phyloP scores from a whole-genome alignment of 1,140 invertebrate species.

The Diorhabda sublineata region DNA sequence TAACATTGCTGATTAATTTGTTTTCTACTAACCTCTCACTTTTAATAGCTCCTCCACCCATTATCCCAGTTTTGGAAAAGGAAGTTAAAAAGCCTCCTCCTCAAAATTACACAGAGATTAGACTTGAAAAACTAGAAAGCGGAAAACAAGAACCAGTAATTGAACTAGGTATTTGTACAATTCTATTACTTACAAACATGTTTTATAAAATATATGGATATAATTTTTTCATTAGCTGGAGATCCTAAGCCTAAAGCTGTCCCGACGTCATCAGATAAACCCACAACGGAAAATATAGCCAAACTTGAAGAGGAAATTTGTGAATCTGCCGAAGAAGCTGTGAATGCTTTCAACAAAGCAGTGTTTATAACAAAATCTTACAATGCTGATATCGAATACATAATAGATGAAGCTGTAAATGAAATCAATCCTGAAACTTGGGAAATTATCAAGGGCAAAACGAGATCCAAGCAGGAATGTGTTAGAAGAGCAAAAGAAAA shows the following conservation, averaged over 20 bases:
- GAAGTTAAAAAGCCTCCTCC: constrained; percentile 30
- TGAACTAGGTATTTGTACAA: constrained; percentile 22
- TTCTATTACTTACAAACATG: background rate
- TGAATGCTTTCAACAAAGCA: constrained; percentile 55
- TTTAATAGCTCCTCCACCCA: constrained; percentile 37
- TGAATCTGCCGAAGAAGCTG: constrained; percentile 52
- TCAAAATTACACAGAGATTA: constrained; percentile 36
- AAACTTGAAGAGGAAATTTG: constrained; percentile 57
- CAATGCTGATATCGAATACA: constrained; percentile 56
- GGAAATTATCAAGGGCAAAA: constrained; percentile 58
- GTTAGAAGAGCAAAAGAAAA: constrained; percentile 53
- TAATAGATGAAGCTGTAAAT: constrained; percentile 57
- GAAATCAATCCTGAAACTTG: constrained; percentile 52
- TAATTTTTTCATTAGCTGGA: constrained; percentile 25
- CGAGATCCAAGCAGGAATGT: constrained; percentile 51
- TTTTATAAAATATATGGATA: background rate
- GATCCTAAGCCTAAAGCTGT: constrained; percentile 30
- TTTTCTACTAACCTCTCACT: constrained; percentile 4
- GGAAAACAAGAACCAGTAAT: constrained; percentile 23
- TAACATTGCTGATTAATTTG: background rate
- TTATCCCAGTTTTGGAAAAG: constrained; percentile 38
- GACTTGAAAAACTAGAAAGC: constrained; percentile 35
- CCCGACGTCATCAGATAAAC: constrained; percentile 11
- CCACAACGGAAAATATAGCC: constrained; percentile 46
- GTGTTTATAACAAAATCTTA: constrained; percentile 54